phyloP scores from a whole-genome alignment of 1,140 invertebrate species.

The Cydia fagiglandana region DNA sequence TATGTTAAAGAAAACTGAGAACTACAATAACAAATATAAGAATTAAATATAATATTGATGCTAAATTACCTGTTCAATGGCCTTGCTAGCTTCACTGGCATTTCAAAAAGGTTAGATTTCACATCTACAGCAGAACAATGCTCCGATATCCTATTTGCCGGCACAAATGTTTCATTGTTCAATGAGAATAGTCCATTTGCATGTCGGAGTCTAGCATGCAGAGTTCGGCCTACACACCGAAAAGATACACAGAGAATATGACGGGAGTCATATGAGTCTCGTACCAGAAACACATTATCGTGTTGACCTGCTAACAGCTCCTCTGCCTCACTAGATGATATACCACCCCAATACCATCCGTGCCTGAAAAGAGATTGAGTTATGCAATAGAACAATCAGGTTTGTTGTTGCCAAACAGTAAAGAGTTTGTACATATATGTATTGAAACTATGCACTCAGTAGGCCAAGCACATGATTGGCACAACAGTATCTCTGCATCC shows the following conservation, averaged over 20 bases:
- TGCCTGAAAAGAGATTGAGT: slow-evolving; percentile 54
- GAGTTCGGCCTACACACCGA: slow-evolving; percentile 70
- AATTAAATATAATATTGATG: not conserved
- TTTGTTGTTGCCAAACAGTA: not conserved
- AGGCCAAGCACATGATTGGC: too few species aligned
- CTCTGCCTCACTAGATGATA: slow-evolving; percentile 72
- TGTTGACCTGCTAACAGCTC: slow-evolving; percentile 72
- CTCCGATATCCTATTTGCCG: slow-evolving; percentile 71
- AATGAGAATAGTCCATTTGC: slow-evolving; percentile 73
- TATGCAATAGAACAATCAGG: slow-evolving; percentile 29
- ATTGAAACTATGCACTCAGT: too few species aligned
- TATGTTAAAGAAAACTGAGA: too few species aligned
- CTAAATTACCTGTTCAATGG: slow-evolving; percentile 68
- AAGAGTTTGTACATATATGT: too few species aligned
- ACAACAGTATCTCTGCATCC: too few species aligned
- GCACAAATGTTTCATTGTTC: slow-evolving; percentile 76
- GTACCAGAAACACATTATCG: slow-evolving; percentile 73
- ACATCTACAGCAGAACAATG: slow-evolving; percentile 74
- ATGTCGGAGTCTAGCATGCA: slow-evolving; percentile 70
- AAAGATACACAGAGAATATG: slow-evolving; percentile 75
- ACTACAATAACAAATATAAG: too few species aligned
- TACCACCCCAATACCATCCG: slow-evolving; percentile 76
- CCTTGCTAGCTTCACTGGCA: slow-evolving; percentile 73
- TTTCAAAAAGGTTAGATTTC: slow-evolving; percentile 72
- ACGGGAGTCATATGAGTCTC: slow-evolving; percentile 71